These are phyloP conservation scores for Aotus griseimembra DNA, from an alignment of 2,797 vertebrate genomes.

Conservation along the genomic window DNA sequence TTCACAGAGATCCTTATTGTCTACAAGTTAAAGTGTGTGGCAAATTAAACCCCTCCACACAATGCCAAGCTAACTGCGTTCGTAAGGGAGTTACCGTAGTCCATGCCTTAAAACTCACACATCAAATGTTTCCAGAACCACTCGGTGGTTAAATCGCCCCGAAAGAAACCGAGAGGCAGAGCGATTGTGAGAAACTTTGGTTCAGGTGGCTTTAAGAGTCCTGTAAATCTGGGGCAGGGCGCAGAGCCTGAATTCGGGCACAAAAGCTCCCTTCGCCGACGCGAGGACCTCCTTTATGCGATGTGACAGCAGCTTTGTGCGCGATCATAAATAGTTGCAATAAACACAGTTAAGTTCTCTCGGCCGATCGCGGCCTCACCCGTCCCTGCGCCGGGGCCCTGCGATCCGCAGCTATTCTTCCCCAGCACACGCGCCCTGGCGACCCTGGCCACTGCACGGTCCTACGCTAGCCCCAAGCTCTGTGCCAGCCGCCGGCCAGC, in stretches of 20 bases:
- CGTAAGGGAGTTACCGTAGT: neutral
- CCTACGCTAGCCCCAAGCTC: neutral
- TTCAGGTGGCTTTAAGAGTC: slow-evolving; percentile 2
- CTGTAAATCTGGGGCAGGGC: neutral
- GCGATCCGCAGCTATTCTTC: neutral
- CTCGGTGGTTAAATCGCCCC: neutral
- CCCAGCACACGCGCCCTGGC: neutral
- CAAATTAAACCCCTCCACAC: slow-evolving; percentile 10
- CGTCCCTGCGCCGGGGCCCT: neutral
- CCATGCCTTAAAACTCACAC: slow-evolving; percentile 34
- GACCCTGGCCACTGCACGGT: neutral
- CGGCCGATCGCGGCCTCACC: slow-evolving; percentile 12
- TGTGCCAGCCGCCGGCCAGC: neutral
- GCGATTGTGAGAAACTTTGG: slow-evolving; percentile 67
- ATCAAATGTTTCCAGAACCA: slow-evolving; percentile 9
- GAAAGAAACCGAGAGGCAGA: neutral
- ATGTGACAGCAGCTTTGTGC: slow-evolving; percentile 61
- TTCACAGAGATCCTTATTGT: neutral
- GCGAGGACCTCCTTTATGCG: neutral
- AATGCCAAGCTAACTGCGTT: neutral
- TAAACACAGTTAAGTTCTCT: slow-evolving; percentile 58
- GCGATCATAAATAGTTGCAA: slow-evolving; percentile 47
- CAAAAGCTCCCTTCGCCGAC: slow-evolving; percentile 45
- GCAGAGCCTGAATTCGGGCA: neutral
- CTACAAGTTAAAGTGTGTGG: neutral